Conservation (phyloP, 1,140 invertebrate genomes). For the Oryctes rhinoceros region DNA sequence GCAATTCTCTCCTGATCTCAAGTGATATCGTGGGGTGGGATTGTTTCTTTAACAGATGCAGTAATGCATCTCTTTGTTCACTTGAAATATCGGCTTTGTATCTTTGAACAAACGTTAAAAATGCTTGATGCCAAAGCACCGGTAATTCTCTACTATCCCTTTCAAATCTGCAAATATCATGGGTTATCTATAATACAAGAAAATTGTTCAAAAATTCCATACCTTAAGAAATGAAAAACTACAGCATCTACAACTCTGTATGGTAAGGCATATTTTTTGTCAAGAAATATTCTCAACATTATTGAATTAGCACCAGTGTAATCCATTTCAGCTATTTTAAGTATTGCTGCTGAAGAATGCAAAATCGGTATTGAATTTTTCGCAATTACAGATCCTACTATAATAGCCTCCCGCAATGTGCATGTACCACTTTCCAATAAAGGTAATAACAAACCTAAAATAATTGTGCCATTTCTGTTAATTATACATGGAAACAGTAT, state of each 20-base stretch:
- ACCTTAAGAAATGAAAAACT: constrained; percentile 95
- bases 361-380: constrained; percentile 94
- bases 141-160: constrained; percentile 84
- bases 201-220: constrained; percentile 47
- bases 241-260: constrained; percentile 94
- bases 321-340: constrained; percentile 97
- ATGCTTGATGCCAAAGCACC: constrained; percentile 96
- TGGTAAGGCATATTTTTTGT: constrained; percentile 98
- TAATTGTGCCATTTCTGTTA: background rate
- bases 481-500: background rate
- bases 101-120: constrained; percentile 93
- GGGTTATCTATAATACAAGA: background rate
- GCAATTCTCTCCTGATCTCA: constrained; percentile 86
- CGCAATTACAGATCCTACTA: constrained; percentile 90
- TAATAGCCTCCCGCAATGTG: constrained; percentile 93
- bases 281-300: constrained; percentile 92
- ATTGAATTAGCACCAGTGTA: constrained; percentile 98
- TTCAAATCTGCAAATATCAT: constrained; percentile 75
- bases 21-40: constrained; percentile 82
- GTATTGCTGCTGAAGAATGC: constrained; percentile 94
- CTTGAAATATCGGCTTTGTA: constrained; percentile 95
- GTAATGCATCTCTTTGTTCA: constrained; percentile 88
- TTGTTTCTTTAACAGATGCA: constrained; percentile 80
- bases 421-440: constrained; percentile 81
- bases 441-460: constrained; percentile 55